Evolutionary conservation across 1,140 invertebrate species (phyloP).

Genomic region (Lucilia sericata): DNA sequence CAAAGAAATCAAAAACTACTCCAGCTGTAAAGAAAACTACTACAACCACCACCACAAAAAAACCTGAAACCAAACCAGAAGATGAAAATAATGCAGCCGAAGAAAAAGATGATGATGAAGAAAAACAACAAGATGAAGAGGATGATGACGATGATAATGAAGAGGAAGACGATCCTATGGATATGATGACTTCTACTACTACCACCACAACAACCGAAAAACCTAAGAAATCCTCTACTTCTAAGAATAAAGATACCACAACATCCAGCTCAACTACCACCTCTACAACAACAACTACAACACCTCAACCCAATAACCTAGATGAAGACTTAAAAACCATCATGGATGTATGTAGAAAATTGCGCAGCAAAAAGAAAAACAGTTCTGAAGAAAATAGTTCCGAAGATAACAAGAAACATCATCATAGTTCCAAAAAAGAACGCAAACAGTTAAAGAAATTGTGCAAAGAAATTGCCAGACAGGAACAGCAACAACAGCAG

Average conservation of each 20-base stretch:
- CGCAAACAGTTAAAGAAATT: slow-evolving; percentile 54
- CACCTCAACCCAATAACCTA: neutral
- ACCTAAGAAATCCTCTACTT: neutral
- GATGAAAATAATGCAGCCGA: slow-evolving; percentile 51
- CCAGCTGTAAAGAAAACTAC: neutral
- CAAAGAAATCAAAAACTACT: slow-evolving; percentile 6
- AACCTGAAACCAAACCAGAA: slow-evolving; percentile 4
- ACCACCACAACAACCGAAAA: neutral
- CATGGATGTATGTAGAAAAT: too few relatives aligned
- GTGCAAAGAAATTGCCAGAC: slow-evolving; percentile 55
- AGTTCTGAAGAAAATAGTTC: slow-evolving; percentile 50
- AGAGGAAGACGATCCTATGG: slow-evolving; percentile 18
- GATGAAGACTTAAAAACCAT: too few relatives aligned
- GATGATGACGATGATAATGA: neutral
- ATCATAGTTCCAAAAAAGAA: slow-evolving; percentile 50
- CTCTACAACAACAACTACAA: neutral
- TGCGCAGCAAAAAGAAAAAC: too few relatives aligned
- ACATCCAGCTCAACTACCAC: neutral
- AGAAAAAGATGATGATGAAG: slow-evolving; percentile 53
- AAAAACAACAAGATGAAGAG: neutral
- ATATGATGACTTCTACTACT: neutral
- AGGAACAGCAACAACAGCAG: slow-evolving; percentile 54
- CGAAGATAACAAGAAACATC: slow-evolving; percentile 52
- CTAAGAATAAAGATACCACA: neutral
- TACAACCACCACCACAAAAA: neutral